These are phyloP conservation scores for Dermochelys coriacea DNA, from an alignment of 2,797 vertebrate species.

Conservation along the genomic window DNA sequence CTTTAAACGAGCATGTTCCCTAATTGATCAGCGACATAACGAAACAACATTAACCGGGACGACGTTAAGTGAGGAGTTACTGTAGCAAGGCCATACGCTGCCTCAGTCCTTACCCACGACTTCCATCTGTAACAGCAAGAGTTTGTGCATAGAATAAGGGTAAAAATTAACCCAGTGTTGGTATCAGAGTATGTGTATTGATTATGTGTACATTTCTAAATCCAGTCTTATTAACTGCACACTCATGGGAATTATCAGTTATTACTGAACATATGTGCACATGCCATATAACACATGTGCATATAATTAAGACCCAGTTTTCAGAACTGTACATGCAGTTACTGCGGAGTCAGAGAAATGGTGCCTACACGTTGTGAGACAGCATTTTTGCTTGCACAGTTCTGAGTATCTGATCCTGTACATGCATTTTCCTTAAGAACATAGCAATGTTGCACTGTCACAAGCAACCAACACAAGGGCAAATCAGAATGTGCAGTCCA, in stretches of 20 bases:
- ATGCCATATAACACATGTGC: not conserved
- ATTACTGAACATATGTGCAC: not conserved
- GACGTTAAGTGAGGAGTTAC: too few species aligned
- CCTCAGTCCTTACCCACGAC: fast-evolving
- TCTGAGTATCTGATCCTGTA: not conserved
- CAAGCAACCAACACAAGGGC: not conserved
- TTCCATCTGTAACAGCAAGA: fast-evolving
- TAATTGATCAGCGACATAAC: too few species aligned
- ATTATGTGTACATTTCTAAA: not conserved
- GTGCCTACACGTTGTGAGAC: fast-evolving
- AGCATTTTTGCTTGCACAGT: not conserved
- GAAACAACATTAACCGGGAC: too few species aligned
- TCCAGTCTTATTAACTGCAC: not conserved
- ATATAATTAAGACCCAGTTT: not conserved
- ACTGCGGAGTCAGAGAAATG: not conserved
- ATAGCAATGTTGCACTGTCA: fast-evolving
- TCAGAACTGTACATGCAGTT: not conserved
- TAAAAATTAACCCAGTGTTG: not conserved
- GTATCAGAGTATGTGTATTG: not conserved
- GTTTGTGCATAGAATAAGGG: not conserved
- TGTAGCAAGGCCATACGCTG: fast-evolving
- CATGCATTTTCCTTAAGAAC: not conserved
- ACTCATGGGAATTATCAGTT: fast-evolving
- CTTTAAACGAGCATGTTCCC: too few species aligned
- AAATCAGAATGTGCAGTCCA: fast-evolving